phyloP scores from a whole-genome alignment of 2,797 vertebrate species.

The Macrochelys suwanniensis region DNA sequence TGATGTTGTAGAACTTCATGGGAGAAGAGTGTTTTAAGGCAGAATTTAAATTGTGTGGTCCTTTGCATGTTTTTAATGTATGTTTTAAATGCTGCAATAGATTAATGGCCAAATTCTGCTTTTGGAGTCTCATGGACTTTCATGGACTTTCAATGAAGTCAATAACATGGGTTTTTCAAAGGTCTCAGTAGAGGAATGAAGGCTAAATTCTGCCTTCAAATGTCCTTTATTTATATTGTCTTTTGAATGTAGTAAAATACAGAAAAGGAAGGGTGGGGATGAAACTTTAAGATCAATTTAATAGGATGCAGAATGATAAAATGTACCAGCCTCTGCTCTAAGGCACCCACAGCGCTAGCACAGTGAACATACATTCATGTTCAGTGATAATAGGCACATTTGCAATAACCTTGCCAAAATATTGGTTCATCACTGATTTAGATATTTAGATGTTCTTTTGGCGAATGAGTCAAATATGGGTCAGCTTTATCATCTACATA shows the following conservation, averaged over 20 bases:
- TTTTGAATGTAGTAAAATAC: neutral
- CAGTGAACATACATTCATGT: constrained; percentile 53
- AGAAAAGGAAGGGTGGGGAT: neutral
- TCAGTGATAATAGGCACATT: constrained; percentile 55
- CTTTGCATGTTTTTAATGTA: neutral
- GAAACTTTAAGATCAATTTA: neutral
- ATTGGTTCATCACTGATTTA: constrained; percentile 39
- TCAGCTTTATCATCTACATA: constrained; percentile 17
- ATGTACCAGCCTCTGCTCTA: constrained; percentile 22
- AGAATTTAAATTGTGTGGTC: neutral
- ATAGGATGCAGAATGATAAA: neutral
- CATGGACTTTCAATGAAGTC: neutral
- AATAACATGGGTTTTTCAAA: neutral
- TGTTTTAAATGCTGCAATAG: neutral
- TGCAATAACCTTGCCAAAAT: constrained; percentile 55
- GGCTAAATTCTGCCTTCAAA: neutral
- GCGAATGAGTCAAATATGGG: constrained; percentile 1
- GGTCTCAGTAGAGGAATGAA: neutral
- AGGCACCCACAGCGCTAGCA: constrained; percentile 31
- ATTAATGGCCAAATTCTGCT: neutral
- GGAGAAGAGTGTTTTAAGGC: neutral
- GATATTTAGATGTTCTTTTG: constrained; percentile 38
- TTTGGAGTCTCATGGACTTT: neutral
- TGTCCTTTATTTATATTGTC: neutral
- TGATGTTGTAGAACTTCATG: neutral